Evolutionary conservation across 2,797 vertebrate species (phyloP), one percentile per base, ranked within the genome.

Genomic region (Stomatorhinus walkeri): DNA sequence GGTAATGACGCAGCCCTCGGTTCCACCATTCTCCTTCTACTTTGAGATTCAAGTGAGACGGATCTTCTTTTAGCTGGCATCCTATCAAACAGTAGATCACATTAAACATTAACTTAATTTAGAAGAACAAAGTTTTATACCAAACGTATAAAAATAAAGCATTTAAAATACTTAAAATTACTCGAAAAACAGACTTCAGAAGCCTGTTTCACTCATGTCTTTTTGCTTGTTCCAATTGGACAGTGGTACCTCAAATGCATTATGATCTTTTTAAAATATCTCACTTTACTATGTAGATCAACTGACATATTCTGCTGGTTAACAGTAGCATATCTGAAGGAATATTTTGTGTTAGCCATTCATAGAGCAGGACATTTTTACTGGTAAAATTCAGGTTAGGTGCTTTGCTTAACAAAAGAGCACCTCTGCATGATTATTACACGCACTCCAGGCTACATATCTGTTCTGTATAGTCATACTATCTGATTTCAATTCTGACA

Each of bases 51-150:
- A 43, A 91, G 91, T 87, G 94, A 93, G 59, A 90, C 89, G 24
- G 91, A 91, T 92, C 92, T 94, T 94, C 94, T 94, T 93, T 96
- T 95, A 89, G 94, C 94, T 84, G 95, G 95, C 96, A 96, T 96
- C 91, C 95, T 96, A 92, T 88, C 61, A 90, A 92, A 87, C 91
- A 32, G 22, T 43, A 76, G 51, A 46, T 56, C 56, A 28, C 24
- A 36, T 2, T 59, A 6, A 36, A n/a, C 4, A 28, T 68, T 36
- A 46, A 28, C 14, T 36, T 43, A 83, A 36, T 32, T 28, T 5
- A 59, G 1, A 22, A 49, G 68, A 43, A 59, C 4, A 40, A 76
- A 40, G 4, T 79, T 79, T 22, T 59, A 36, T 85, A 85, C 49
- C 22, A 83, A 3, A 6, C 2, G 14, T 36, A 16, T 22, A 6